A percentile compares a stretch with the other conserved stretches of the same genome.
phyloP scores from a whole-genome alignment of 2,113 vertebrate species.

The Telmatochromis sp. region DNA sequence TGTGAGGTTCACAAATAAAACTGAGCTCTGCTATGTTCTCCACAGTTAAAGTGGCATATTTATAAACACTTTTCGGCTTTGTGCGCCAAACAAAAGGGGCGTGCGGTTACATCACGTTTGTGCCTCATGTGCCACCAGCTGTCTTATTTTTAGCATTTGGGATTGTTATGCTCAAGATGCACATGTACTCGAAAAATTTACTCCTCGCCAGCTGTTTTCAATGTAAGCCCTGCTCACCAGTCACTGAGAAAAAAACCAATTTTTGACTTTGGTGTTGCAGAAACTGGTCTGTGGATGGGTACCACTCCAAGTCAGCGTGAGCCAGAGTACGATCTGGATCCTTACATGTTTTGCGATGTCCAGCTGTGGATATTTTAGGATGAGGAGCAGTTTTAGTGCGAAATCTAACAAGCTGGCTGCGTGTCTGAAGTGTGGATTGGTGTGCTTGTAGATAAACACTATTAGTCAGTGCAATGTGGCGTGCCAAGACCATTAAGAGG shows the following conservation, averaged over 20 bases:
- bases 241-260: slow-evolving; percentile 14
- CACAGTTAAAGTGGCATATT: slow-evolving; percentile 55
- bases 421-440: slow-evolving; percentile 18
- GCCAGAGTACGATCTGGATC: neutral
- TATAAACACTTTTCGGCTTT: slow-evolving; percentile 55
- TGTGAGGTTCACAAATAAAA: slow-evolving; percentile 56
- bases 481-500: slow-evolving; percentile 49
- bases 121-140: slow-evolving; percentile 45
- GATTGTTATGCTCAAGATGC: slow-evolving; percentile 5
- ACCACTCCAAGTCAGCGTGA: slow-evolving; percentile 23
- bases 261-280: slow-evolving; percentile 31
- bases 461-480: slow-evolving; percentile 52
- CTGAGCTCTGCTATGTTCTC: slow-evolving; percentile 7
- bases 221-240: slow-evolving; percentile 35
- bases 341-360: slow-evolving; percentile 37
- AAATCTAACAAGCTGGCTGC: slow-evolving; percentile 22
- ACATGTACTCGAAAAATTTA: slow-evolving; percentile 25
- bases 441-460: slow-evolving; percentile 62
- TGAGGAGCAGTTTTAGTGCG: slow-evolving; percentile 7
- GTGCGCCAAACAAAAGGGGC: slow-evolving; percentile 35
- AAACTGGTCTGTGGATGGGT: slow-evolving; percentile 37
- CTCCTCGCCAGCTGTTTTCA: slow-evolving; percentile 42
- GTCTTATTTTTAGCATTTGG: slow-evolving; percentile 20
- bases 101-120: slow-evolving; percentile 54
- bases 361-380: slow-evolving; percentile 41